Evolutionary conservation across 2,888 invertebrate species (phyloP), one percentile per base, ranked within the genome.

Genomic region (Mythimna pallens): DNA sequence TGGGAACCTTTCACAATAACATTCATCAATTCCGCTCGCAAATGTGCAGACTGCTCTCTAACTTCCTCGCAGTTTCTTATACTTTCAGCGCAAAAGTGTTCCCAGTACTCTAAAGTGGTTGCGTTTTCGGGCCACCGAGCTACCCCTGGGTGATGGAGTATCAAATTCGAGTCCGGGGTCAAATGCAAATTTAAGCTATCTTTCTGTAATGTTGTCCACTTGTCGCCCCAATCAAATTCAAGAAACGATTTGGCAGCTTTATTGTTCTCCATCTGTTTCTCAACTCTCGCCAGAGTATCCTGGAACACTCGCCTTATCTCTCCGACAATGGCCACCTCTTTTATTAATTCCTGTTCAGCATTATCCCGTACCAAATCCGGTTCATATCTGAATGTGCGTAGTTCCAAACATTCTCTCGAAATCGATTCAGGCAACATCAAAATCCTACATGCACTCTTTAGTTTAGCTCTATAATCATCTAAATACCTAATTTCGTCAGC

Each of bases 161-260:
- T 96, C 64, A 97, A 96, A 73, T 94, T 97, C 0, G 98, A 98
- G 69, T 96, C 93, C 57, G 98, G 98, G 43, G 97, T 97, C 54
- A 99, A 93, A 1, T 96, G 96, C 10, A 97, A 95, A 89, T 98
- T 98, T 3, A 94, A 90, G 0, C 97, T 96, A 84, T 99, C 99
- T 20, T 98, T 95, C 82, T 97, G 97, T 85, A 98, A 97, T 0
- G 98, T 96, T 61, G 98, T 97, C 88, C 97, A 97, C 93, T 99
- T 99, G 90, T 99, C 98, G 83, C 98, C 98, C 98, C 99, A 99
- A 91, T 99, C 99, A 83, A 97, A 97, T 93, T 99, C 99, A 74
- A 99, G 94, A 34, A 97, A 97, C 58, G 97, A 96, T 90, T 99
- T 99, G 0, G 98, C 98, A 7, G 98, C 97, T 89, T 97, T 98